Percentiles rank a stretch among this genome's conserved stretches.
Evolutionary conservation across 2,888 invertebrate genomes (phyloP).

Genomic region (Crepidodera aurea): DNA sequence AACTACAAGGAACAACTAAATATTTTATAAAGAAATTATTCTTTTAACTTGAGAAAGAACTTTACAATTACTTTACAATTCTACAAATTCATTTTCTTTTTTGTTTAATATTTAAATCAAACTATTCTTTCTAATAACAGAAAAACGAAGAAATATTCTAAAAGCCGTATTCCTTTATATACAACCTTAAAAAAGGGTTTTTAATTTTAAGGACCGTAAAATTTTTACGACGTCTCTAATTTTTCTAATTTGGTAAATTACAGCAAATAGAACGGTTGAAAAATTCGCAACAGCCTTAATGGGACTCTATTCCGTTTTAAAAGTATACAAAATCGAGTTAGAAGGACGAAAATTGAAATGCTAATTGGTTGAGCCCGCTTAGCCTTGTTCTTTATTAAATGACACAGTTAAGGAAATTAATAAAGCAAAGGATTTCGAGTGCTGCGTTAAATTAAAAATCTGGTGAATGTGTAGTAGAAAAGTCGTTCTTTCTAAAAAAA

Average conservation of each 20-base stretch:
- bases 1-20: too few species aligned
- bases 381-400: constrained; percentile 15
- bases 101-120: too few species aligned
- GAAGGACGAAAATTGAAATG: constrained; percentile 14
- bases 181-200: not conserved
- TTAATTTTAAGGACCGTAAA: constrained; percentile 6
- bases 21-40: too few species aligned
- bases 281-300: constrained; percentile 10
- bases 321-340: constrained; percentile 22
- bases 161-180: not conserved
- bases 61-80: too few species aligned
- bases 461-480: not conserved
- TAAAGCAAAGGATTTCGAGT: constrained; percentile 4
- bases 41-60: too few species aligned
- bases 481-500: too few species aligned
- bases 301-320: constrained; percentile 8
- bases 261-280: constrained; percentile 16
- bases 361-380: constrained; percentile 16
- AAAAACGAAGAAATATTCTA: not conserved
- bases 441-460: not conserved
- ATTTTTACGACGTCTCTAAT: constrained; percentile 9
- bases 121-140: too few species aligned
- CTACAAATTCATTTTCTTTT: too few species aligned
- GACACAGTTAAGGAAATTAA: constrained; percentile 15
- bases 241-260: constrained; percentile 14